Base-by-base conservation (phyloP, 2,888 invertebrate species). In the Callinectes sapidus region DNA sequence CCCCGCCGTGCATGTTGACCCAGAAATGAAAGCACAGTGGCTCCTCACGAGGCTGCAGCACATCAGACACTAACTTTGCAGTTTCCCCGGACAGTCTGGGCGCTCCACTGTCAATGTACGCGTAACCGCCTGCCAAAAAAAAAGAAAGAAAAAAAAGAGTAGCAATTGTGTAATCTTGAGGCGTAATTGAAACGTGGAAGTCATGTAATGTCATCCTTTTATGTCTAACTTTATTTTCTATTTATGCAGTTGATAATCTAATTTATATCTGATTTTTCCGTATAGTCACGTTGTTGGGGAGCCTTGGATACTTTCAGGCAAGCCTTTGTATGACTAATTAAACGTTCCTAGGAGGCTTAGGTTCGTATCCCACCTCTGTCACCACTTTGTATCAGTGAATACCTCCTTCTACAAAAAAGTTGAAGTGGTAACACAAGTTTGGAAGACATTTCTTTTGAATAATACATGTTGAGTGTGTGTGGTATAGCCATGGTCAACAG, bases 31-130 rank as follows among this genome's bases (percentile, higher is more conserved):
- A 48, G 61, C 94, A 94, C 14, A 94, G 86, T 2, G 94, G 94
- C 1, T 35, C 42, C 1, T 54, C 39, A 3, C 94, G 32, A 10
- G 93, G 66, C 39, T 91, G 85, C 87, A 95, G 92, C 5, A 89
- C 90, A 28, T 95, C 95, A 81, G 95, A 95, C 35, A 95, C 93
- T 10, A 96, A 94, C 87, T 95, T 91, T 0, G 95, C 95, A 3
- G 94, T 95, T 91, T 95, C 95, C 18, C 95, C 95, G 18, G 92
- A 91, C 6, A 91, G 91, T 39, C 95, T 94, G 6, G 95, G 95
- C 28, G 95, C 92, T 5, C 95, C 95, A 16, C 95, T 95, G 94
- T 96, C 95, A 48, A 95, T 95, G 89, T 95, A 95, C 0, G 95
- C 95, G 94, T 95, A 96, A 35, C 95, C 95, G 77, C 96, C 96